Percentiles rank a stretch among this genome's conserved stretches.
Conservation (phyloP, 2,888 invertebrate genomes). For the Coenonympha arcania region DNA sequence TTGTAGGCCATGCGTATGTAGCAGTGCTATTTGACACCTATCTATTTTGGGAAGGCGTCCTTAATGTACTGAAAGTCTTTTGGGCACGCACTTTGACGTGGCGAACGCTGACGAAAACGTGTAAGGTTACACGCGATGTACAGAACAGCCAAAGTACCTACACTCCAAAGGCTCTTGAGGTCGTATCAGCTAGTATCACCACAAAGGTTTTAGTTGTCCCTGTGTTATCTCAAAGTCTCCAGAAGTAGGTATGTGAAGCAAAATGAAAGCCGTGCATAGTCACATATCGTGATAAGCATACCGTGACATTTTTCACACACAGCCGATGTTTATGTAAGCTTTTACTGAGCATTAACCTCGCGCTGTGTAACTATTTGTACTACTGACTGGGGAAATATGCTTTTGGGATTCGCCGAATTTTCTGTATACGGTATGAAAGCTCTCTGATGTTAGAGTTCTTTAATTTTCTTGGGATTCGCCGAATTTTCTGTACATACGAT, state of each 20-base stretch:
- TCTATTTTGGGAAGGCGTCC: no score
- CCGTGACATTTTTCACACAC: slow-evolving; percentile 21
- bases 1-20: no score
- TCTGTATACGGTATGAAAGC: background rate
- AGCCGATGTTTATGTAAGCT: slow-evolving; percentile 16
- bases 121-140: no score
- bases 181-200: no score
- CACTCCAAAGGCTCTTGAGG: no score
- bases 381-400: slow-evolving; percentile 4
- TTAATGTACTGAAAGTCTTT: no score
- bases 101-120: no score
- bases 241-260: slow-evolving; percentile 9
- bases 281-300: slow-evolving; percentile 20
- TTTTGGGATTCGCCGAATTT: background rate
- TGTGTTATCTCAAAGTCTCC: no score
- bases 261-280: slow-evolving; percentile 18
- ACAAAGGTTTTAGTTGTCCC: no score
- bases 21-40: no score
- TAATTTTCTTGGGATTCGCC: background rate
- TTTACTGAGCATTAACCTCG: slow-evolving; percentile 19
- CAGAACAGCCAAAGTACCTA: no score
- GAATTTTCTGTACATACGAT: background rate
- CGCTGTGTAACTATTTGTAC: slow-evolving; percentile 11
- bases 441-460: background rate
- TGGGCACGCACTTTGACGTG: no score